Base-by-base conservation (phyloP, 2,797 vertebrate species). In the Apogon talboti region DNA sequence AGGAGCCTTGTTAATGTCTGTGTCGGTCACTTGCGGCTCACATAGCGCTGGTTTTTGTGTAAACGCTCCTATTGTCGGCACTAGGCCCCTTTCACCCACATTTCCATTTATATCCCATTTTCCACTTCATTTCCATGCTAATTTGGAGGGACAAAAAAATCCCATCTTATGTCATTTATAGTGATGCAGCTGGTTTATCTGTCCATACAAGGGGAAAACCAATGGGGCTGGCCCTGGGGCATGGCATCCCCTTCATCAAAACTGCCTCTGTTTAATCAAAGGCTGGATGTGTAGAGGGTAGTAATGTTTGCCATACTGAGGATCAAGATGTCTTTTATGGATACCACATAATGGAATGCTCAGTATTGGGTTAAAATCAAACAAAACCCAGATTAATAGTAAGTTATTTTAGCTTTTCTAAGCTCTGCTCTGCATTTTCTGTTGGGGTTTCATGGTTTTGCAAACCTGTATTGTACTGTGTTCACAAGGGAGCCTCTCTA, bases 91-190 rank as follows among this genome's bases (percentile, higher is more conserved):
- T 13, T 83, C 83, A 85, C 75, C 81, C 89, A 82, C 88, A 89
- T 91, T 90, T 89, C 85, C 89, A 92, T 91, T 91, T 92, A 92
- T 88, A 91, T 77, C 84, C 85, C 66, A 74, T 91, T 89, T 93
- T 90, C 87, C 86, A 85, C 76, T 80, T 89, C 72, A 91, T 91
- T 91, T 88, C 88, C 87, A 92, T 92, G 89, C 89, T 91, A 92
- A 91, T 93, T 91, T 84, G 50, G 66, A 52, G 41, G 21, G 42
- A 55, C 28, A 62, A 46, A 81, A 81, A 81, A 86, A 89, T 79
- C 78, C 85, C 83, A 83, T 92, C 83, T 91, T 74, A 89, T 88
- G 89, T 87, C 86, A 86, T 82, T 91, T 90, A 87, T 88, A 89
- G 84, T 84, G 82, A 87, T 88, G 85, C 86, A 88, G 90, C 91